Evolutionary conservation across 2,888 invertebrate genomes (phyloP).

Genomic region (Agonopterix subpropinquella): DNA sequence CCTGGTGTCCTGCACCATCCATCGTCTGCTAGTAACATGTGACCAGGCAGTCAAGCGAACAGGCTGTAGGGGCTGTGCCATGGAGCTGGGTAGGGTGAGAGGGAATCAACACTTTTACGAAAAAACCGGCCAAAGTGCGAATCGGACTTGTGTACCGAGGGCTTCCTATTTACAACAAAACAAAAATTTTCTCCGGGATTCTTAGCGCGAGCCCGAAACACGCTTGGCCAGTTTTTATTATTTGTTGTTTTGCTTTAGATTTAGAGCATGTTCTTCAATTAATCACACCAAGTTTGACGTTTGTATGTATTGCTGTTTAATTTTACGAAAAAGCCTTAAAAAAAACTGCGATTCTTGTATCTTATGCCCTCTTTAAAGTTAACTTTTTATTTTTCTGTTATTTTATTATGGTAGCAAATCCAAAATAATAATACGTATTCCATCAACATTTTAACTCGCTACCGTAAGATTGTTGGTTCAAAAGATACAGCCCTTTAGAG

Average conservation of each 20-base stretch:
- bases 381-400: background rate
- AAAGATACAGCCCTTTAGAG: too few relatives aligned
- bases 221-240: too few relatives aligned
- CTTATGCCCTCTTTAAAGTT: background rate
- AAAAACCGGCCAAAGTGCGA: too few relatives aligned
- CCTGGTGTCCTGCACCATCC: conserved; percentile 8
- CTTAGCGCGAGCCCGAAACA: too few relatives aligned
- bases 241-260: too few relatives aligned
- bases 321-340: too few relatives aligned
- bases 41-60: conserved; percentile 27
- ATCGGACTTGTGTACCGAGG: background rate
- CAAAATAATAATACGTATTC: background rate
- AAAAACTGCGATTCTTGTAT: background rate
- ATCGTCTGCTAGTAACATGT: conserved; percentile 7
- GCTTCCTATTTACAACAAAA: background rate
- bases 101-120: background rate
- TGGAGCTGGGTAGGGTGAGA: background rate
- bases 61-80: conserved; percentile 50
- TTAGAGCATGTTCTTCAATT: too few relatives aligned
- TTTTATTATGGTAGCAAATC: background rate
- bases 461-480: too few relatives aligned
- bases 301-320: background rate
- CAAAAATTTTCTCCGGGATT: too few relatives aligned
- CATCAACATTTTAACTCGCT: background rate
- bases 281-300: too few relatives aligned